Evolutionary conservation across 2,888 invertebrate genomes (phyloP).

Genomic region (Cataglyphis altisquamis): DNA sequence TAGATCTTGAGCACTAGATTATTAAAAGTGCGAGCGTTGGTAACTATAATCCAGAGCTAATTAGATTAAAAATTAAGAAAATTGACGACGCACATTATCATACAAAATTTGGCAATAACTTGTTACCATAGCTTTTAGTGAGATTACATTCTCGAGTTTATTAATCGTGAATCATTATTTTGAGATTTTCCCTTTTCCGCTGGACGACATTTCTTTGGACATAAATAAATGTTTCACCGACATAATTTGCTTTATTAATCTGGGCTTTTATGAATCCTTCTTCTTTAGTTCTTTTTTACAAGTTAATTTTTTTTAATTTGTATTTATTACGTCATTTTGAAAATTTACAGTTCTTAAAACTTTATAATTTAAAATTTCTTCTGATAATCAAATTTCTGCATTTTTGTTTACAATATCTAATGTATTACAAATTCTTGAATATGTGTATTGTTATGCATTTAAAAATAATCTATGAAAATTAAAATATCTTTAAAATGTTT

Average conservation of each 20-base stretch:
- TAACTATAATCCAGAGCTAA: constrained; percentile 55
- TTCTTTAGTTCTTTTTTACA: background rate
- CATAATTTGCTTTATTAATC: constrained; percentile 17
- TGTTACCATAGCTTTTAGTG: constrained; percentile 71
- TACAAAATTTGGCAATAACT: constrained; percentile 69
- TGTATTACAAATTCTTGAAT: background rate
- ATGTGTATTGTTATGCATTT: background rate
- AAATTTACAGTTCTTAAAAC: constrained; percentile 10
- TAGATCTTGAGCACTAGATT: background rate
- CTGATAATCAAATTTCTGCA: background rate
- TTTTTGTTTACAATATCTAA: background rate
- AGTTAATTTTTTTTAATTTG: background rate
- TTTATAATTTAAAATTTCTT: constrained; percentile 4
- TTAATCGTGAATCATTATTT: constrained; percentile 65
- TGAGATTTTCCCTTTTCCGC: constrained; percentile 46
- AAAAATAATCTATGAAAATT: background rate
- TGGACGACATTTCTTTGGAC: background rate
- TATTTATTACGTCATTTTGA: background rate
- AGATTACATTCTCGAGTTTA: constrained; percentile 68
- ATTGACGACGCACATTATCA: constrained; percentile 54
- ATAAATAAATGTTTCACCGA: constrained; percentile 27
- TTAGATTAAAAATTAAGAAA: constrained; percentile 72
- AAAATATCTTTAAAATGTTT: background rate
- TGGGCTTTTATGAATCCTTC: background rate
- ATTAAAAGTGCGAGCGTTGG: background rate